phyloP scores from a whole-genome alignment of 1,140 invertebrate genomes.

The Brachionus sp. region DNA sequence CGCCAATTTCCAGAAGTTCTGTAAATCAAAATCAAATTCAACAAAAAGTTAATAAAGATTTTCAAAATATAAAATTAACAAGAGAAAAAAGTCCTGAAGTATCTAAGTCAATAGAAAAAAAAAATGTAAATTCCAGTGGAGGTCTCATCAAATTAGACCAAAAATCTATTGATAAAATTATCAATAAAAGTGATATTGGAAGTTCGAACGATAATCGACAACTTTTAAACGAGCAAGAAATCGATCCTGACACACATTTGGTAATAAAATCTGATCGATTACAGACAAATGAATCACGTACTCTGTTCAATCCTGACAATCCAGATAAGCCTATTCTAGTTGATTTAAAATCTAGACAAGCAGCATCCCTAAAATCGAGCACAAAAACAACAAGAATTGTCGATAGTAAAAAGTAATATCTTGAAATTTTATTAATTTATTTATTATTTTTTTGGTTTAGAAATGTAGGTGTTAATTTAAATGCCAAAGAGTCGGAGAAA shows the following conservation, averaged over 20 bases:
- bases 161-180: background rate
- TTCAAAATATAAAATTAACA: background rate
- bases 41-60: background rate
- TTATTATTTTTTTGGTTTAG: background rate
- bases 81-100: background rate
- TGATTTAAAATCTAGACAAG: constrained; percentile 47
- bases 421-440: background rate
- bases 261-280: background rate
- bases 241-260: background rate
- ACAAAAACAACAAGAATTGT: background rate
- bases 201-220: background rate
- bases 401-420: background rate
- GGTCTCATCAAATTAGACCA: constrained; percentile 30
- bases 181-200: background rate
- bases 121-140: background rate
- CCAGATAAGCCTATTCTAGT: constrained; percentile 69
- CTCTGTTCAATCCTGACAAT: constrained; percentile 68
- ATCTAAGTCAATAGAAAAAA: background rate
- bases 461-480: background rate
- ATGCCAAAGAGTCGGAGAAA: background rate
- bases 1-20: constrained; percentile 5
- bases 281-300: constrained; percentile 38
- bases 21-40: background rate
- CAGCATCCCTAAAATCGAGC: background rate
- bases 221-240: background rate